Conservation (phyloP, 2,888 invertebrate species). For the Xanthorhoe designata region DNA sequence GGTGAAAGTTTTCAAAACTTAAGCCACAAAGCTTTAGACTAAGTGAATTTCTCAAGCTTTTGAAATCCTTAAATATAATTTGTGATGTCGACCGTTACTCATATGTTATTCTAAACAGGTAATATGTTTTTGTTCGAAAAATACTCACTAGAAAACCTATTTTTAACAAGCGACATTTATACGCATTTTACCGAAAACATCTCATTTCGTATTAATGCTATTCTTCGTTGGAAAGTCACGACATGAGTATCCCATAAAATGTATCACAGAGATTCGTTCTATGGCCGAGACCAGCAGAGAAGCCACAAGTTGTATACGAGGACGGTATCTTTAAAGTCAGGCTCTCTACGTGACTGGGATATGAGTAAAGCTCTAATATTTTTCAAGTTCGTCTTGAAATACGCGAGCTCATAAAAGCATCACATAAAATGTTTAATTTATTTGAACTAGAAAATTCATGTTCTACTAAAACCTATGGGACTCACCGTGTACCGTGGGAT, state of each 20-base stretch:
- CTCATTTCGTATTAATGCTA: constrained; percentile 14
- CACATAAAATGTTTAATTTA: constrained; percentile 42
- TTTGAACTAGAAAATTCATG: constrained; percentile 28
- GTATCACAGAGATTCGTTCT: constrained; percentile 33
- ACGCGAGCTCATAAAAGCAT: constrained; percentile 40
- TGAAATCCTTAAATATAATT: too few relatives aligned
- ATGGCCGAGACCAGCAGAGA: constrained; percentile 20
- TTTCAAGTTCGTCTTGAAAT: constrained; percentile 36
- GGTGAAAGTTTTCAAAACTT: too few relatives aligned
- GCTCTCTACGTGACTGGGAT: constrained; percentile 44
- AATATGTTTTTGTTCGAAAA: too few relatives aligned
- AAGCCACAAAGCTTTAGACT: too few relatives aligned
- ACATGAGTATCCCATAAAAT: constrained; percentile 32
- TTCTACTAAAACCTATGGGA: constrained; percentile 25
- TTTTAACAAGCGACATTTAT: background rate
- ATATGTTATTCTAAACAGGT: too few relatives aligned
- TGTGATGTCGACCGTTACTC: too few relatives aligned
- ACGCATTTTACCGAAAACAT: background rate
- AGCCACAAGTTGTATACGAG: constrained; percentile 33
- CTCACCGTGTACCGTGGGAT: constrained; percentile 28
- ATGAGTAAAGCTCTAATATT: constrained; percentile 37
- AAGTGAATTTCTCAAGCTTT: too few relatives aligned
- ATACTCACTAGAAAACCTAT: too few relatives aligned
- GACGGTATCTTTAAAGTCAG: constrained; percentile 45
- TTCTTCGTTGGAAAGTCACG: constrained; percentile 18